phyloP scores from a whole-genome alignment of 2,888 invertebrate genomes.

The Campopleginae sp. region DNA sequence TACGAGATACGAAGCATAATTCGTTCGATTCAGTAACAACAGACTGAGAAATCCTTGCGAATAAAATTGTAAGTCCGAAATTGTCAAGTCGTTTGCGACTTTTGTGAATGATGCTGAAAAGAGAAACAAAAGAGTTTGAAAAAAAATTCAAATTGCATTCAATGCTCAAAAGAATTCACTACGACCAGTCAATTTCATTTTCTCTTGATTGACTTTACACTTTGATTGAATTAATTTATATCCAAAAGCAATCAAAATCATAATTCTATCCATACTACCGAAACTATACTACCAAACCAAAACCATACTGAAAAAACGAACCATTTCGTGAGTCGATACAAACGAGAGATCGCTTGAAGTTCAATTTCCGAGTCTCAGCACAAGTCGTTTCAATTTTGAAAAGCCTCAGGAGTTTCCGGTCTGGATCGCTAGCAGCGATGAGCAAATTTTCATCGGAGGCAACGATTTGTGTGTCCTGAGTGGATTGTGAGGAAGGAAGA shows the following conservation, averaged over 20 bases:
- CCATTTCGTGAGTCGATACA: constrained; percentile 78
- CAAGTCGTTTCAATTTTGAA: constrained; percentile 74
- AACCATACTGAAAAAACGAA: constrained; percentile 50
- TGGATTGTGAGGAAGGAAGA: constrained; percentile 71
- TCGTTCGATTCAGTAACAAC: constrained; percentile 83
- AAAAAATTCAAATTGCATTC: not conserved
- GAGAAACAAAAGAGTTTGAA: constrained; percentile 33
- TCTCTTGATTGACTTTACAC: not conserved
- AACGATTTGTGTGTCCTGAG: constrained; percentile 75
- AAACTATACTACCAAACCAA: not conserved
- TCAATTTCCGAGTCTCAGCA: constrained; percentile 69
- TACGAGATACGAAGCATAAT: constrained; percentile 76
- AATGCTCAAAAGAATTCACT: too few species aligned
- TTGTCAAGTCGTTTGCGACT: constrained; percentile 76
- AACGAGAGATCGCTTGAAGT: constrained; percentile 72
- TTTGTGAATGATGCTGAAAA: constrained; percentile 73
- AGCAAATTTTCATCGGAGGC: constrained; percentile 76
- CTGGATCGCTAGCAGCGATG: constrained; percentile 75
- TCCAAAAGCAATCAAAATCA: not conserved
- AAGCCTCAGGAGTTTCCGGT: constrained; percentile 77
- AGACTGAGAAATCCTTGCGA: constrained; percentile 90
- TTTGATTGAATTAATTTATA: not conserved
- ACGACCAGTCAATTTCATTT: not conserved
- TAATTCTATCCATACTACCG: not conserved
- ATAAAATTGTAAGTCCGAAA: constrained; percentile 92